Conservation (phyloP, 2,113 vertebrate genomes). For the Pseudopipra pipra region DNA sequence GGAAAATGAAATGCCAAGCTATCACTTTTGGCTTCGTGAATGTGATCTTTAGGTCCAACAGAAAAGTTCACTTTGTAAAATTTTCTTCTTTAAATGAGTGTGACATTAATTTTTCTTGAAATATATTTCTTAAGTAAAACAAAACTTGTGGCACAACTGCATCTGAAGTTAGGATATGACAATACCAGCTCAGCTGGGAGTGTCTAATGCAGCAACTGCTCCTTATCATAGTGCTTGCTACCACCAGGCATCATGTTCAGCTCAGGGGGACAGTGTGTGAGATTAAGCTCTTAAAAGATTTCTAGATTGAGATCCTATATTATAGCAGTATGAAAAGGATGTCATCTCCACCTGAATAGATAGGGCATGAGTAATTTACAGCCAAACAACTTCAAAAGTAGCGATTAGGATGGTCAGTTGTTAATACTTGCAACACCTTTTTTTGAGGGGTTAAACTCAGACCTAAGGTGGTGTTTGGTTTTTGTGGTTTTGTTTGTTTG, state of each 20-base stretch:
- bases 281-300: not conserved
- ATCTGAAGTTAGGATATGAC: not conserved
- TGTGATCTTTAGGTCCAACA: not conserved
- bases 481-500: too few relatives aligned
- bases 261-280: not conserved
- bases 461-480: not conserved
- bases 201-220: not conserved
- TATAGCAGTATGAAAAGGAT: not conserved
- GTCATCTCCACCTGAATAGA: not conserved
- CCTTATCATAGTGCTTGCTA: fast-evolving
- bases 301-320: not conserved
- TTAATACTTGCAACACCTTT: not conserved
- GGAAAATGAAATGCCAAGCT: conserved; percentile 63
- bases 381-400: not conserved
- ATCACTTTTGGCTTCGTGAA: conserved; percentile 22
- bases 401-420: not conserved
- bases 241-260: not conserved
- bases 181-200: not conserved
- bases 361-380: not conserved
- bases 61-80: not conserved
- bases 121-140: not conserved
- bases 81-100: not conserved
- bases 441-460: not conserved
- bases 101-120: not conserved
- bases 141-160: not conserved